phyloP scores from a whole-genome alignment of 1,140 invertebrate species.

The Drosophila grimshawi region DNA sequence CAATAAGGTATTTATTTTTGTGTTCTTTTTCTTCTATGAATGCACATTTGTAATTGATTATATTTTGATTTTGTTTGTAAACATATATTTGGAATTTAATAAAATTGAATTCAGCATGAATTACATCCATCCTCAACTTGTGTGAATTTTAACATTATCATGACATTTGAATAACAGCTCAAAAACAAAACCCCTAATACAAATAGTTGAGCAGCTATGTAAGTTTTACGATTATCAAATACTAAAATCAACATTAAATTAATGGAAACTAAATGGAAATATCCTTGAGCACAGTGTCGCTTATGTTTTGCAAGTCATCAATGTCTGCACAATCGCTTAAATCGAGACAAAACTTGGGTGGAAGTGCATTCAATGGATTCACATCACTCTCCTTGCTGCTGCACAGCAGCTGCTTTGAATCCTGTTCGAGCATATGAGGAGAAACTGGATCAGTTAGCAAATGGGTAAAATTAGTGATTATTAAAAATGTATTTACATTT shows the following conservation, averaged over 20 bases:
- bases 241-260: conserved; percentile 10
- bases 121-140: conserved; percentile 2
- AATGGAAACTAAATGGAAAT: conserved; percentile 50
- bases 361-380: conserved; percentile 23
- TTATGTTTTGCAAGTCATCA: conserved; percentile 67
- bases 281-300: conserved; percentile 75
- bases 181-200: conserved; percentile 6
- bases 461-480: no score
- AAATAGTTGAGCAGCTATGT: conserved; percentile 6
- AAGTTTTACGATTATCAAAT: conserved; percentile 28
- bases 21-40: conserved; percentile 15
- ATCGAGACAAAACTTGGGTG: conserved; percentile 29
- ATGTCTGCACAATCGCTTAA: conserved; percentile 21
- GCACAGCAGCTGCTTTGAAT: conserved; percentile 4
- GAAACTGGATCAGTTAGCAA: neutral
- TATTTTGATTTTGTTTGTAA: conserved; percentile 19
- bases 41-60: conserved; percentile 33
- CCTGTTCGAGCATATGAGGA: conserved; percentile 34
- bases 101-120: conserved; percentile 41
- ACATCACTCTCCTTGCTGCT: conserved; percentile 34
- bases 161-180: conserved; percentile 4
- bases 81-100: conserved; percentile 32
- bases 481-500: conserved; percentile 33
- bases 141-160: neutral
- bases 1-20: conserved; percentile 26